These are phyloP conservation scores for Chitala chitala DNA, from an alignment of 2,113 vertebrate species.

Conservation along the genomic window DNA sequence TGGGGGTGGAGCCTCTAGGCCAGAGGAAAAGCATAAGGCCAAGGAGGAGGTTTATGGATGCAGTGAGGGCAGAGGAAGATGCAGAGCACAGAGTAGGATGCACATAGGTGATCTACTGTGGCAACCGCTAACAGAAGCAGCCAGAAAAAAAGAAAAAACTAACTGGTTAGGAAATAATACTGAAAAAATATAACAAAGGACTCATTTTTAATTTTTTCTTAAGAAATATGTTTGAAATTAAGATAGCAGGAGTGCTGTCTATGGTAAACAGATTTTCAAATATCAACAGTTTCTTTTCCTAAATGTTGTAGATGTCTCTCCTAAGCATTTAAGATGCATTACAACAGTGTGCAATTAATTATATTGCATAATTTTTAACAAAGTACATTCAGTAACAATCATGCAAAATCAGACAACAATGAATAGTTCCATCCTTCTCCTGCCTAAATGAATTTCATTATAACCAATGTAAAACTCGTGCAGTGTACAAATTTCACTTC, in stretches of 20 bases:
- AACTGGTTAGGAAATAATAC: not conserved
- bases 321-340: not conserved
- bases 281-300: not conserved
- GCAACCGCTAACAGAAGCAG: too few species aligned
- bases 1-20: too few species aligned
- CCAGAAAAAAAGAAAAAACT: too few species aligned
- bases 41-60: too few species aligned
- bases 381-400: slow-evolving; percentile 23
- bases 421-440: slow-evolving; percentile 43
- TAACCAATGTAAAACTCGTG: slow-evolving; percentile 65
- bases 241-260: slow-evolving; percentile 3
- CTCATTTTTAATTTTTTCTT: not conserved
- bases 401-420: slow-evolving; percentile 1
- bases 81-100: too few species aligned
- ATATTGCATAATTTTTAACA: slow-evolving; percentile 21
- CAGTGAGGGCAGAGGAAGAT: too few species aligned
- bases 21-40: too few species aligned
- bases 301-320: not conserved
- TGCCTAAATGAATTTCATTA: slow-evolving; percentile 80
- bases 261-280: slow-evolving; percentile 11
- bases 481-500: too few species aligned
- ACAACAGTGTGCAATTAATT: slow-evolving; percentile 21
- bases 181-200: slow-evolving; percentile 17
- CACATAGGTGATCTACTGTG: too few species aligned
- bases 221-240: too few species aligned